These are phyloP conservation scores for Euzetes globulus DNA, from an alignment of 2,888 invertebrate species.

Conservation along the genomic window DNA sequence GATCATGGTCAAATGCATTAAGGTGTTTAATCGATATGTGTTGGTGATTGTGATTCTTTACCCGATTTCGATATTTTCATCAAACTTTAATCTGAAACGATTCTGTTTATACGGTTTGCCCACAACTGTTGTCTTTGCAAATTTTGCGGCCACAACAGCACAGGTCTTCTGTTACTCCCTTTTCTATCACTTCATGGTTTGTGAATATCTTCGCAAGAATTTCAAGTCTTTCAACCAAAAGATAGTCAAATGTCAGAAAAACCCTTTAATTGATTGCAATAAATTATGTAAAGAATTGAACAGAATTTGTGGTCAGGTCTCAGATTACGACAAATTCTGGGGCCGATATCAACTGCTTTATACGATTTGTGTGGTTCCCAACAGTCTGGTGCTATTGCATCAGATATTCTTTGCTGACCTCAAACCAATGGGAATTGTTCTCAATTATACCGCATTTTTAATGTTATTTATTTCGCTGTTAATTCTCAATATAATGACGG, in stretches of 20 bases:
- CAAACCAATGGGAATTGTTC: background rate
- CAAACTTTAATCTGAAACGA: no score
- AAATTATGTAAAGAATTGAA: background rate
- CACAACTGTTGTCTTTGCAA: no score
- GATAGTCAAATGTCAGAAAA: background rate
- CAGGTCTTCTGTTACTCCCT: no score
- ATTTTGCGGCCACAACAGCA: no score
- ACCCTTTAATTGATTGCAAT: background rate
- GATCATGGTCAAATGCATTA: no score
- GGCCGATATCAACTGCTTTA: background rate
- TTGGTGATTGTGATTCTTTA: no score
- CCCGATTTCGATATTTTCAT: no score
- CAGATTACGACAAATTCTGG: background rate
- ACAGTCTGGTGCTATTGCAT: background rate
- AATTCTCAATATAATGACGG: background rate
- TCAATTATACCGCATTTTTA: no score
- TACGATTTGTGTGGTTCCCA: background rate
- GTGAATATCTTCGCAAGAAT: background rate
- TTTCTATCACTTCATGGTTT: background rate
- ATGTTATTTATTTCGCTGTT: background rate
- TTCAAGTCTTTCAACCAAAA: background rate
- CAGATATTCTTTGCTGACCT: background rate
- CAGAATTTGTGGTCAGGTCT: background rate
- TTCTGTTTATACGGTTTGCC: no score
- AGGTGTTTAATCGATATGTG: no score